A percentile compares a stretch with the other conserved stretches of the same genome.
Conservation (phyloP, 2,888 invertebrate species). For the Tipula helvola region DNA sequence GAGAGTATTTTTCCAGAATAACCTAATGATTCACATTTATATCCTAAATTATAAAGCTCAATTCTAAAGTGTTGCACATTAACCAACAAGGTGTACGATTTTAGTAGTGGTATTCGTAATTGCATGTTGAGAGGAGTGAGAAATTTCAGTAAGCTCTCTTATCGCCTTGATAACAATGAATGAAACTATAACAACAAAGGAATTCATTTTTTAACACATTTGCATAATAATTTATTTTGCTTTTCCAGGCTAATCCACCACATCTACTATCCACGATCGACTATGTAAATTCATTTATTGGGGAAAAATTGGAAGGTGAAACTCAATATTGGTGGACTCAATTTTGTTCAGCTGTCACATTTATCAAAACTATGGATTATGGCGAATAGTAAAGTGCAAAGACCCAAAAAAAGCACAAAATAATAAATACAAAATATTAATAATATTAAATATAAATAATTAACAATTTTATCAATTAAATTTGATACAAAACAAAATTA, state of each 20-base stretch:
- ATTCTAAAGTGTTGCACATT: no score
- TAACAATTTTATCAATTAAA: not conserved
- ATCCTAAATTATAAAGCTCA: no score
- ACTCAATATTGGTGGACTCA: conserved; percentile 98
- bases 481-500: not conserved
- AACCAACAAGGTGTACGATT: no score
- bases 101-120: no score
- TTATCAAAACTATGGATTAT: conserved; percentile 85
- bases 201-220: not conserved
- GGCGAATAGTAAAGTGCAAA: conserved; percentile 14
- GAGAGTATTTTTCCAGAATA: no score
- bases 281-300: conserved; percentile 88
- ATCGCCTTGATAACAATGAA: no score
- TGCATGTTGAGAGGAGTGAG: no score
- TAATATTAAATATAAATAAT: not conserved
- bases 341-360: conserved; percentile 91
- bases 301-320: conserved; percentile 70
- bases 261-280: conserved; percentile 90
- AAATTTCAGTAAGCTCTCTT: no score
- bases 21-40: no score
- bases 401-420: not conserved
- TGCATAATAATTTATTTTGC: not conserved
- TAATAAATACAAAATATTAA: not conserved
- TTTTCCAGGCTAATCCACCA: conserved; percentile 77
- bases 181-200: no score